These are phyloP conservation scores for Deroplatys truncata DNA, from an alignment of 2,888 invertebrate genomes.

Conservation along the genomic window DNA sequence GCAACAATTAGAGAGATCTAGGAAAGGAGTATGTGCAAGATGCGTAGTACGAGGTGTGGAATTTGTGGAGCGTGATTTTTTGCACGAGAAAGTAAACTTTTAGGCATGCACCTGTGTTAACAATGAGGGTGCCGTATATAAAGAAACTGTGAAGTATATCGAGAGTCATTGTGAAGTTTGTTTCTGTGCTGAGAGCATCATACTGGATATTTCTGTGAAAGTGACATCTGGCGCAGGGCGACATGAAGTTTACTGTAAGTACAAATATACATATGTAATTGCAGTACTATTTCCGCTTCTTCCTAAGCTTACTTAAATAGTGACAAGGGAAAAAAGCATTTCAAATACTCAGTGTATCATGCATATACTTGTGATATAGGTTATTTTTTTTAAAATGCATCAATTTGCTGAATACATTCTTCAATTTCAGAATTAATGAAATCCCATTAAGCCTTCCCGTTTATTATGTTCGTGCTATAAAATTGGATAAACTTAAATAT, in stretches of 20 bases:
- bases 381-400: too few relatives aligned
- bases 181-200: background rate
- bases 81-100: background rate
- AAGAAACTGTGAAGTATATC: background rate
- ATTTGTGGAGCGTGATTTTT: slow-evolving; percentile 15
- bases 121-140: slow-evolving; percentile 2
- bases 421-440: too few relatives aligned
- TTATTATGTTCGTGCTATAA: too few relatives aligned
- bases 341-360: too few relatives aligned
- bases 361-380: too few relatives aligned
- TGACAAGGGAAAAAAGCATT: too few relatives aligned
- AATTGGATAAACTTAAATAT: too few relatives aligned
- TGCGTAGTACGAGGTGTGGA: background rate
- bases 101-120: background rate
- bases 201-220: background rate
- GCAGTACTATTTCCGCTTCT: background rate
- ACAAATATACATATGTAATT: background rate
- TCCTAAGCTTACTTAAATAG: too few relatives aligned
- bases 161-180: background rate
- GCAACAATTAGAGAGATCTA: background rate
- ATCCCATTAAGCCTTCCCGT: too few relatives aligned
- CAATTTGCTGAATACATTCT: too few relatives aligned
- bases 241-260: background rate
- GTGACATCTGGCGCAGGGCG: background rate
- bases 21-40: background rate